Base-by-base conservation (phyloP, 2,113 vertebrate genomes). In the Notarius lentiginosus region DNA sequence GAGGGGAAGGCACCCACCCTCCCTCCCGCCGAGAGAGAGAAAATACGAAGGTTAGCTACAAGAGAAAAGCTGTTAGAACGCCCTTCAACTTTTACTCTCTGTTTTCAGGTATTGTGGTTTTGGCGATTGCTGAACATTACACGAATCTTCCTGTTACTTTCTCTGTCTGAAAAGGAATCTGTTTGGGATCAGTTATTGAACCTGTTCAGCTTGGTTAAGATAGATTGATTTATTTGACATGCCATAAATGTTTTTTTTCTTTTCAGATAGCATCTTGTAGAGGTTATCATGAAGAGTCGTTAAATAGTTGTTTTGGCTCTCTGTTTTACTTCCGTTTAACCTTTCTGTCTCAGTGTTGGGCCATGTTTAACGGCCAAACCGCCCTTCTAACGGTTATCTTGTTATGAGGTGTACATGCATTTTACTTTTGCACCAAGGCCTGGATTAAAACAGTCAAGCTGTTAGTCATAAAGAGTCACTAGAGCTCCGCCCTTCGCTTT, bases 1-100 rank as follows among this genome's bases (percentile, higher is more conserved):
- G 63, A 72, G 85, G 90, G 88, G 85, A 88, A n/a, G 56, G 77
- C 76, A 81, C 90, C 89, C 85, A 89, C 86, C 84, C 86, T 73
- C 41, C n/a, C 30, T 30, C 30, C 30, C 30, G 1, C 30, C 30
- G 30, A 30, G 22, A 30, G 5, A 83, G 86, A 76, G 80, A 73
- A 60, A 82, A 72, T 73, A 73, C 72, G 55, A 86, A 47, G 65
- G 51, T 80, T 81, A 14, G 7, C 49, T 56, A 34, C 20, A 60
- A 68, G 63, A 68, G 85, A 63, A 51, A 61, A 53, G 60, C 51
- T 84, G 49, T 81, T 51, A 51, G 14, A 60, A 15, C 51, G 11
- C 68, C 60, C 47, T 63, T 60, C 77, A 61, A 65, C 87, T 81
- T 60, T 49, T 56, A 41, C 70, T 53, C 82, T 70, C 63, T 51